Conservation (phyloP, 2,113 vertebrate genomes). For the Silurus asotus region DNA sequence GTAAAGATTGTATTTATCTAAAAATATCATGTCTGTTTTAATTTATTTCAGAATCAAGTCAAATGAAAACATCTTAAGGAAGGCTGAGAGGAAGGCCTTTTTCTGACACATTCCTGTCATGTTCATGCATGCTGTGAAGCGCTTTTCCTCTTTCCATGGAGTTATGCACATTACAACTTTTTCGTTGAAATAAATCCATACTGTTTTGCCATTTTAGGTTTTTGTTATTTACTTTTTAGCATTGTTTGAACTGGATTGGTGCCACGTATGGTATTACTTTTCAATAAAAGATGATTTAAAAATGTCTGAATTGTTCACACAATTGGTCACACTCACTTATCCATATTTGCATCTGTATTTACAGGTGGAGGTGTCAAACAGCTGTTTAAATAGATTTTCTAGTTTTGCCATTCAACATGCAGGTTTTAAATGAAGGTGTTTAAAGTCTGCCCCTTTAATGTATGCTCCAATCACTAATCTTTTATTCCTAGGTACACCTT, state of each 20-base stretch:
- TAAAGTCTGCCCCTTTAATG: too few species aligned
- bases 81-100: slow-evolving; percentile 16
- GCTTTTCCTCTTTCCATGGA: slow-evolving; percentile 11
- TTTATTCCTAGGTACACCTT: too few species aligned
- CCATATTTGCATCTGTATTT: neutral
- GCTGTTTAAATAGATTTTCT: neutral
- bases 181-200: slow-evolving; percentile 36
- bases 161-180: slow-evolving; percentile 52
- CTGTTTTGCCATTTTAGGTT: neutral
- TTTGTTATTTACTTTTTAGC: neutral
- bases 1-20: neutral
- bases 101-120: slow-evolving; percentile 32
- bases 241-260: neutral
- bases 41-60: slow-evolving; percentile 61
- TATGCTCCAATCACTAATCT: too few species aligned
- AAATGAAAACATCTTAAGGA: slow-evolving; percentile 74
- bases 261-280: too few species aligned
- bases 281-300: neutral
- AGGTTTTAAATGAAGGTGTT: too few species aligned
- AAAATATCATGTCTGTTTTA: neutral
- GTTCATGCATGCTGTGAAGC: slow-evolving; percentile 20
- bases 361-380: neutral
- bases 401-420: neutral
- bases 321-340: neutral
- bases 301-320: neutral